Evolutionary conservation across 1,140 invertebrate genomes (phyloP), one percentile per base, ranked within the genome.

Genomic region (Mercenaria mercenaria): DNA sequence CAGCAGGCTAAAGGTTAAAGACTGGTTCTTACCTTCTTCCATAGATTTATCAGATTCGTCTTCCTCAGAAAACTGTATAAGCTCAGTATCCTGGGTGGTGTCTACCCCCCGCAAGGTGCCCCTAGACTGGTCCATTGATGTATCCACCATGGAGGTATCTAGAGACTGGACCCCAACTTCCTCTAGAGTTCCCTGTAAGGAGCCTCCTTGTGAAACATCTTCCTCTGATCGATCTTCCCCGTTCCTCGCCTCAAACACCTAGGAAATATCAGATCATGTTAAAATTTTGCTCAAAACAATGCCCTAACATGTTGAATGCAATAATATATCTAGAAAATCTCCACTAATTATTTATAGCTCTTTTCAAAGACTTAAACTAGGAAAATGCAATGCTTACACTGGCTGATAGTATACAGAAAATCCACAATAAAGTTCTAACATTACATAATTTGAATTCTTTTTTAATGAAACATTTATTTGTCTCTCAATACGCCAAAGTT

Each of bases 11-110:
- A n/a, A n/a, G n/a, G n/a, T n/a, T 47, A 47, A 47, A 47, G 43
- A 47, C 43, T 15, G 43, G 23, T 3, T 29, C 15, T 20, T 37
- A 89, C 79, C 87, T 72, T 89, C 87, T 6, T 81, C 77, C 37
- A 89, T 50, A 29, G 87, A 82, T 69, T 67, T 81, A 41, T 89
- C 87, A 23, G 86, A 67, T 26, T 81, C 76, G 23, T 69, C 67
- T 41, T 89, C 87, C 32, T 89, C 87, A 20, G 56, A 64, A 43
- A 82, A 89, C 18, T 81, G 59, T n/a, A 89, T 89, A 15, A 89
- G 34, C 20, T 89, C 87, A 26, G 77, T 82, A 56, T 89, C 87
- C 15, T 64, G 76, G 1, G 77, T 82, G n/a, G 61, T 72, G 76
- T 89, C 87, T 23, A 89, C 64, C 15, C 87, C 87, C 64, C 87